These are phyloP conservation scores for Drosophila erecta DNA, from an alignment of 1,140 invertebrate genomes.

Conservation along the genomic window DNA sequence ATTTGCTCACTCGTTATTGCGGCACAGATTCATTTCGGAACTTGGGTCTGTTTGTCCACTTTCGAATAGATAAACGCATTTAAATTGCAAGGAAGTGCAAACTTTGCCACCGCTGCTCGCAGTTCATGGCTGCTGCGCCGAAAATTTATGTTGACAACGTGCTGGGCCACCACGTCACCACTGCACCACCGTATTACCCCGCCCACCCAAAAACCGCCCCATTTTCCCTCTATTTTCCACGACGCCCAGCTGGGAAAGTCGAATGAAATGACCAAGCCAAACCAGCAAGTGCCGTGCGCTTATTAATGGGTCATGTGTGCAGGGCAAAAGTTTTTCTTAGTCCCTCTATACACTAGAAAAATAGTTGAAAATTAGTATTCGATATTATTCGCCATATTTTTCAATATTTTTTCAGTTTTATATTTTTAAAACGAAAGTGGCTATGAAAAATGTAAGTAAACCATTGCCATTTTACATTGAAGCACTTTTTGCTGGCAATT, in stretches of 20 bases:
- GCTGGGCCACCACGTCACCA: conserved; percentile 53
- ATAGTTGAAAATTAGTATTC: no score
- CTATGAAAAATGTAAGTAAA: no score
- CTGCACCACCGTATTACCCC: conserved; percentile 1
- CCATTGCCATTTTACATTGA: no score
- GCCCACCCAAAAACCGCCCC: not conserved
- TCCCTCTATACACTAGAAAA: conserved; percentile 10
- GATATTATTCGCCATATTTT: no score
- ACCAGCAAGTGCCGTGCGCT: conserved; percentile 58
- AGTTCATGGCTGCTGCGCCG: conserved; percentile 34
- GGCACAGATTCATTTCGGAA: conserved; percentile 23
- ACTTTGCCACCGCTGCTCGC: conserved; percentile 50
- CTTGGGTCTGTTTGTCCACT: conserved; percentile 47
- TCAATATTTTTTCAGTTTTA: no score
- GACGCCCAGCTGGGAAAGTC: conserved; percentile 23
- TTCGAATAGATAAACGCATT: conserved; percentile 72
- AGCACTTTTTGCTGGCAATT: no score
- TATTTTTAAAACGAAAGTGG: no score
- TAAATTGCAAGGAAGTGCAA: conserved; percentile 66
- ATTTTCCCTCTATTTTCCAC: not conserved
- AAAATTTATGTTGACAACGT: conserved; percentile 79
- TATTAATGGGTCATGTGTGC: conserved; percentile 80
- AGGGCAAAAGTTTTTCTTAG: conserved; percentile 40
- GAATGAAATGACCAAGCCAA: conserved; percentile 54
- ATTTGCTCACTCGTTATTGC: conserved; percentile 10